phyloP scores from a whole-genome alignment of 1,140 invertebrate genomes.

The Limonius californicus region DNA sequence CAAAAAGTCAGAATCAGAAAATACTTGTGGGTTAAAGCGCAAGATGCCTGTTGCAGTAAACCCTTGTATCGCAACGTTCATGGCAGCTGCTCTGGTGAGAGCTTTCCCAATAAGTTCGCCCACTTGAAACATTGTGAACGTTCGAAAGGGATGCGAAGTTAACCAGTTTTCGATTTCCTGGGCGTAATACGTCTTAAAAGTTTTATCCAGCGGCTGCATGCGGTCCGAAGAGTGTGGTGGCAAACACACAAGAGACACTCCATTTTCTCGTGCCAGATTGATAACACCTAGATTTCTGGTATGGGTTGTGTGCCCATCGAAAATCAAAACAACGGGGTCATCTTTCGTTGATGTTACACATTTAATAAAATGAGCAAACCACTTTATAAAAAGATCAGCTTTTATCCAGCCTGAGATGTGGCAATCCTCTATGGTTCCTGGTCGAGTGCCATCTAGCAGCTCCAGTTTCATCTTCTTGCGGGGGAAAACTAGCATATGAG shows the following conservation, averaged over 20 bases:
- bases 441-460: not conserved
- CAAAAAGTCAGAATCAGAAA: not conserved
- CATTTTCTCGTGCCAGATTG: slow-evolving; percentile 35
- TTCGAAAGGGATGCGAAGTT: too few relatives aligned
- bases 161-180: not conserved
- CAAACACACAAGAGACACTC: slow-evolving; percentile 40
- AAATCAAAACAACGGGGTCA: slow-evolving; percentile 32
- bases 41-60: not conserved
- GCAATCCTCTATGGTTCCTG: not conserved
- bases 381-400: slow-evolving; percentile 27
- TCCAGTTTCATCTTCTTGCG: not conserved
- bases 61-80: too few relatives aligned
- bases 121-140: too few relatives aligned
- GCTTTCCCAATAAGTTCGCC: not conserved
- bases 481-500: not conserved
- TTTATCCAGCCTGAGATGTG: slow-evolving; percentile 26
- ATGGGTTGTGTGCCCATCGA: slow-evolving; percentile 34
- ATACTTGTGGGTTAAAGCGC: not conserved
- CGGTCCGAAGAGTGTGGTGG: slow-evolving; percentile 44
- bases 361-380: slow-evolving; percentile 32
- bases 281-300: slow-evolving; percentile 35
- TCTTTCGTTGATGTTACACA: slow-evolving; percentile 25
- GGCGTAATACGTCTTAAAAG: slow-evolving; percentile 21
- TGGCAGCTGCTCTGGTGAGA: not conserved
- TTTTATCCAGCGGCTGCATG: slow-evolving; percentile 45